Base-by-base conservation (phyloP, 2,888 invertebrate species). In the Synergus umbraculus region DNA sequence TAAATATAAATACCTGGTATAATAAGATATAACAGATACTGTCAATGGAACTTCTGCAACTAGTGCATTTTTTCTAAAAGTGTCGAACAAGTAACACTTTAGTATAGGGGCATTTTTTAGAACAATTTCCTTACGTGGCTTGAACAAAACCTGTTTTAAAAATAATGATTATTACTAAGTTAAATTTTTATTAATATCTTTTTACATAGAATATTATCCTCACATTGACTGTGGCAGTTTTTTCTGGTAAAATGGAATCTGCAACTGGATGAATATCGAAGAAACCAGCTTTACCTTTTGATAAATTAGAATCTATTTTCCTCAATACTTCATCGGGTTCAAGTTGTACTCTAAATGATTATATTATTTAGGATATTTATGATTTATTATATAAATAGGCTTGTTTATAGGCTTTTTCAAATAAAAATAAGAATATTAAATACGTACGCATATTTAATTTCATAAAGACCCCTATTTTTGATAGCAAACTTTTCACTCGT, bases 391-490 rank as follows among this genome's bases (percentile, higher is more conserved):
- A 29, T 29, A 29, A 8, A 12, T 46, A 8, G 10, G 46, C 2
- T 46, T 46, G 1, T 46, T 46, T 46, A 46, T 46, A 8, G 12
- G 46, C n/a, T 22, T 60, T 10, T 60, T 60, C 0, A 60, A 22
- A 60, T 60, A 60, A 22, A 2, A 60, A 22, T 22, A 10, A 3
- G 4, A 43, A 78, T 29, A 10, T 13, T 73, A 7, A 10, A 12
- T 67, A 89, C 93, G 92, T 87, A 94, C 94, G 92, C 93, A 86
- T 91, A 95, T 88, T 92, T 93, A 79, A 94, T 92, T 79, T 93
- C 93, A 85, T 94, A 94, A 90, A 93, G 93, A 65, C 95, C 95
- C 41, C 93, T 92, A 90, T 95, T 95, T 29, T 92, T 89, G 43
- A 95, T 90, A 67, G 92, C 92, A 91, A 95, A 93, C 60, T 92